A percentile compares a stretch with the other conserved stretches of the same genome.
Conservation (phyloP, 92 coral and sea anemone species). For the Porites evermanni region DNA sequence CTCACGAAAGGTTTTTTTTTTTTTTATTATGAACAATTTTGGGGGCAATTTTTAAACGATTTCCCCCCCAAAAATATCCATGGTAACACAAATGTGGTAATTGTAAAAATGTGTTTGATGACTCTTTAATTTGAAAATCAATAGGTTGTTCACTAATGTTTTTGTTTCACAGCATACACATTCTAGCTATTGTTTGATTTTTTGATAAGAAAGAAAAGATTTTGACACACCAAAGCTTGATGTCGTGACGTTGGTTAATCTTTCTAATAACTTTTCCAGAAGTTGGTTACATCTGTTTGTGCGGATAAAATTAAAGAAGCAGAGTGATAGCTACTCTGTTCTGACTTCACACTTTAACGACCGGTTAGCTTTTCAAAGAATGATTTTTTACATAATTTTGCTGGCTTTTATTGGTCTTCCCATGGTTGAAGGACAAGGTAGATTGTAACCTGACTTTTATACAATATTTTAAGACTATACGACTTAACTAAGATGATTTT, state of each 20-base stretch:
- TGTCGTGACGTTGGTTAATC: background rate
- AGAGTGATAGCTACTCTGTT: background rate
- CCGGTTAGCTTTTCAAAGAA: background rate
- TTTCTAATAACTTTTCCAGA: background rate
- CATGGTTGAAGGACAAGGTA: background rate
- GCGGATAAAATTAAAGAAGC: background rate
- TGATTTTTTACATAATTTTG: slow-evolving; percentile 17
- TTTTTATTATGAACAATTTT: too few species aligned
- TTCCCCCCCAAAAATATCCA: too few species aligned
- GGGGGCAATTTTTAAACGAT: too few species aligned
- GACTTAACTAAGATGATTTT: background rate
- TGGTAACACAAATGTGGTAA: too few species aligned
- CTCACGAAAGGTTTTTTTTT: too few species aligned
- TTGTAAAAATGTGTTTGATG: too few species aligned
- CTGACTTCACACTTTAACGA: background rate
- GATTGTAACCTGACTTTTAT: background rate
- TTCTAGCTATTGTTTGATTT: background rate
- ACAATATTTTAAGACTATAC: background rate
- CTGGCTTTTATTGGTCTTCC: slow-evolving; percentile 5
- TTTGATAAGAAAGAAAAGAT: background rate
- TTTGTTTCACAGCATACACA: background rate
- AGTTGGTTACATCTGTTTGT: background rate
- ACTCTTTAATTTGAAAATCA: too few species aligned
- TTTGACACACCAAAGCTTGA: background rate
- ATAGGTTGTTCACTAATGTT: background rate